Conservation (phyloP, 2,113 vertebrate genomes). For the Seriola quinqueradiata region DNA sequence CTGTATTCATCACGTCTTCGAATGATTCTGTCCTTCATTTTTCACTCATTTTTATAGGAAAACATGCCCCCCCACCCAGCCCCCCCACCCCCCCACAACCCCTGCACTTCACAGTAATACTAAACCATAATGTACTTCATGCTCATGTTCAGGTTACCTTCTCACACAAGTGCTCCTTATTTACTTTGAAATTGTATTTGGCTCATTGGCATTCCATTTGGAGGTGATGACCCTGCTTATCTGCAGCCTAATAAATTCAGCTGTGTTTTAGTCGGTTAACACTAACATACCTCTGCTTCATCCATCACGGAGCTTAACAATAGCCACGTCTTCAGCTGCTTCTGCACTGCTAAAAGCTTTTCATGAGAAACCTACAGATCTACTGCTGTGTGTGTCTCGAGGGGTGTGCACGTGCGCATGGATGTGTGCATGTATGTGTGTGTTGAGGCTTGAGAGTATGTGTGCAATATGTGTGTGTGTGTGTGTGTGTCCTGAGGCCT, state of each 20-base stretch:
- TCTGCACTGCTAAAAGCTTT: slow-evolving; percentile 87
- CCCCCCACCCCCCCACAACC: too few relatives aligned
- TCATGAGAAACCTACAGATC: slow-evolving; percentile 83
- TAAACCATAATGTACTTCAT: background rate
- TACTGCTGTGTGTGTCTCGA: slow-evolving; percentile 25
- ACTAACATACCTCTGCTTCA: slow-evolving; percentile 90
- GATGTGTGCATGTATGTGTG: background rate
- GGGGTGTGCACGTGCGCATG: slow-evolving; percentile 12
- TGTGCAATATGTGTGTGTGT: slow-evolving; percentile 15
- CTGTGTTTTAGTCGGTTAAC: slow-evolving; percentile 87
- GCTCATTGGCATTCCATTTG: slow-evolving; percentile 92
- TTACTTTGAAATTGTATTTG: slow-evolving; percentile 90
- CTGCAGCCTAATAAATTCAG: slow-evolving; percentile 90
- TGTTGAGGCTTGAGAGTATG: background rate
- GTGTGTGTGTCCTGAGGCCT: slow-evolving; percentile 42
- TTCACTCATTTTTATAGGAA: background rate
- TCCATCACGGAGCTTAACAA: slow-evolving; percentile 89
- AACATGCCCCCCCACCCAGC: too few relatives aligned
- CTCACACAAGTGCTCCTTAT: slow-evolving; percentile 91
- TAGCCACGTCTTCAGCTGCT: slow-evolving; percentile 83
- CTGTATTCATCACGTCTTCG: background rate
- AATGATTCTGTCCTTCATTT: background rate
- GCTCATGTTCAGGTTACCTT: slow-evolving; percentile 84
- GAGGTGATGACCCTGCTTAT: slow-evolving; percentile 90
- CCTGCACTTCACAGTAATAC: background rate